Evolutionary conservation across 2,797 vertebrate species (phyloP).

Genomic region (Sebastes matsubarae): DNA sequence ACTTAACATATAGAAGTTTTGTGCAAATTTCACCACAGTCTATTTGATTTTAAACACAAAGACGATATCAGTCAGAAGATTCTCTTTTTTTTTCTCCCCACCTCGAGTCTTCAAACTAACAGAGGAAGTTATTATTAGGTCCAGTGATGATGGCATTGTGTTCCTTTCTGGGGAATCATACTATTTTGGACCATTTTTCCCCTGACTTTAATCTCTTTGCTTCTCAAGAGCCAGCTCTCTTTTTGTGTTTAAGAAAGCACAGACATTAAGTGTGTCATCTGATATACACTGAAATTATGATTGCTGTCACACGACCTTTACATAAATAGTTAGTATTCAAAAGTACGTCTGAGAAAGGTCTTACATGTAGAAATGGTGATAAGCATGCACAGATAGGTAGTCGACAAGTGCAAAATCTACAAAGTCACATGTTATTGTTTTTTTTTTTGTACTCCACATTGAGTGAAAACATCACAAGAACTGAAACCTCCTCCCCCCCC

Average conservation of each 20-base stretch:
- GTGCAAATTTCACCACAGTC: slow-evolving; percentile 82
- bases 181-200: slow-evolving; percentile 55
- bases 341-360: slow-evolving; percentile 80
- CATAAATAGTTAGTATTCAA: slow-evolving; percentile 81
- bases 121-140: slow-evolving; percentile 65
- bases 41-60: slow-evolving; percentile 77
- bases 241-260: slow-evolving; percentile 73
- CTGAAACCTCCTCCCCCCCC: slow-evolving; percentile 41
- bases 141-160: slow-evolving; percentile 52
- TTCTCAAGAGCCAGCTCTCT: slow-evolving; percentile 66
- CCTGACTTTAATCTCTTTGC: slow-evolving; percentile 57
- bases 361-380: slow-evolving; percentile 82
- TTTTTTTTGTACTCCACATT: slow-evolving; percentile 63
- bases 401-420: slow-evolving; percentile 83
- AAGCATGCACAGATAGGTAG: slow-evolving; percentile 84
- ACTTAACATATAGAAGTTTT: slow-evolving; percentile 73
- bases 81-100: slow-evolving; percentile 17
- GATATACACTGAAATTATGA: slow-evolving; percentile 79
- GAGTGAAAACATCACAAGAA: slow-evolving; percentile 74
- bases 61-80: slow-evolving; percentile 66
- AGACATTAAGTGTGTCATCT: slow-evolving; percentile 74
- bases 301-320: slow-evolving; percentile 80
- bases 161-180: slow-evolving; percentile 48
- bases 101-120: slow-evolving; percentile 50
- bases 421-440: slow-evolving; percentile 69